phyloP scores from a whole-genome alignment of 2,888 invertebrate genomes.

The Teleiodes luculella region DNA sequence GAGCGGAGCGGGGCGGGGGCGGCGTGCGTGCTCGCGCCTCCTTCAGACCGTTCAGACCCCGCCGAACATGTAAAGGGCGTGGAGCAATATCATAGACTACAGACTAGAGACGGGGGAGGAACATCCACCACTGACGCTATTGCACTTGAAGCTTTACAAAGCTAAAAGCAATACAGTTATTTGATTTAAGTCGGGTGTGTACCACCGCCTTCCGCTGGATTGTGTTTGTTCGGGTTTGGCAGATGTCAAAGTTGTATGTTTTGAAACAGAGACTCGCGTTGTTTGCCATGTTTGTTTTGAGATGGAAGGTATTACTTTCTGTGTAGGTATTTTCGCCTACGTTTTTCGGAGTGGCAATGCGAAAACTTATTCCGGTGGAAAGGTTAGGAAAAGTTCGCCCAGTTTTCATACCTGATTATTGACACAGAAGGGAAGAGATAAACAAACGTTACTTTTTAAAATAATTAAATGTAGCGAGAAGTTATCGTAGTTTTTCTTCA shows the following conservation, averaged over 20 bases:
- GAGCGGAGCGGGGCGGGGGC: slow-evolving; percentile 26
- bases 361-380: slow-evolving; percentile 8
- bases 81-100: slow-evolving; percentile 78
- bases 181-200: slow-evolving; percentile 77
- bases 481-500: slow-evolving; percentile 4
- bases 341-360: slow-evolving; percentile 9
- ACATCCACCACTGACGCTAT: slow-evolving; percentile 74
- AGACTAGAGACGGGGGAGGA: slow-evolving; percentile 66
- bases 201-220: slow-evolving; percentile 71
- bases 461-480: slow-evolving; percentile 3
- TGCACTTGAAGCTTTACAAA: slow-evolving; percentile 77
- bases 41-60: slow-evolving; percentile 55
- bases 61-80: slow-evolving; percentile 75
- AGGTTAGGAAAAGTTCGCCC: slow-evolving; percentile 5
- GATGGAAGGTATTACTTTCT: slow-evolving; percentile 44
- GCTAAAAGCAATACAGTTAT: slow-evolving; percentile 79
- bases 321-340: slow-evolving; percentile 16
- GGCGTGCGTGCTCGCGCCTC: slow-evolving; percentile 54
- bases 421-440: slow-evolving; percentile 1
- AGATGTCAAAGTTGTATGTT: slow-evolving; percentile 77
- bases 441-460: slow-evolving; percentile 8
- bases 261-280: slow-evolving; percentile 69
- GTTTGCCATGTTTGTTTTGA: slow-evolving; percentile 65
- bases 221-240: slow-evolving; percentile 77
- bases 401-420: slow-evolving; percentile 1